A percentile compares a stretch with the other conserved stretches of the same genome.
Evolutionary conservation across 2,797 vertebrate species (phyloP).

Genomic region (Thunnus albacares): DNA sequence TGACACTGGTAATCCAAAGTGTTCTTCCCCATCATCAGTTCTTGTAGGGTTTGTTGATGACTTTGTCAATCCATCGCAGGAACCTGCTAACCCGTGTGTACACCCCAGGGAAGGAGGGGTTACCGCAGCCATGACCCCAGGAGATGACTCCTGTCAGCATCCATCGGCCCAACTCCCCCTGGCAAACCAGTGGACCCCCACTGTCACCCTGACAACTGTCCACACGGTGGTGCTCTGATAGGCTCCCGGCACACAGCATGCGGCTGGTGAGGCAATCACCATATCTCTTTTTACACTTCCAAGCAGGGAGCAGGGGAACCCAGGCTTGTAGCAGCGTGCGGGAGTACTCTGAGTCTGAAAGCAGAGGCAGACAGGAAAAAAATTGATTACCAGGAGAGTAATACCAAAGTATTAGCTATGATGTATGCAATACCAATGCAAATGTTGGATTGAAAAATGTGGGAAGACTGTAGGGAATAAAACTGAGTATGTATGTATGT

Average conservation of each 20-base stretch:
- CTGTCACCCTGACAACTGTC: conserved; percentile 94
- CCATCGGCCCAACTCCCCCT: conserved; percentile 87
- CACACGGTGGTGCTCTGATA: conserved; percentile 88
- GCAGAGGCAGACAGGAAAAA: background rate
- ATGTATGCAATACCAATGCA: no score
- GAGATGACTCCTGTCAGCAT: conserved; percentile 90
- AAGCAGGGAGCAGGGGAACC: conserved; percentile 88
- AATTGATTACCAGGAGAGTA: no score
- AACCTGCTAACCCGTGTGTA: conserved; percentile 92
- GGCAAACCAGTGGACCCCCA: conserved; percentile 91
- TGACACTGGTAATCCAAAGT: background rate
- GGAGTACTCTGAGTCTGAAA: conserved; percentile 89
- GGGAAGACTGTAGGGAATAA: no score
- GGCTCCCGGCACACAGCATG: conserved; percentile 92
- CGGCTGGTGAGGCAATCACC: conserved; percentile 88
- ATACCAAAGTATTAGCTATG: background rate
- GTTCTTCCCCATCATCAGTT: conserved; percentile 31
- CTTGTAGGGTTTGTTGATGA: conserved; percentile 76
- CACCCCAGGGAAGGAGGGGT: conserved; percentile 90
- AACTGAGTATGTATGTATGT: no score
- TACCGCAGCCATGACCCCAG: conserved; percentile 92
- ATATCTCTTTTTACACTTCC: conserved; percentile 87
- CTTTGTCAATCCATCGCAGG: conserved; percentile 89
- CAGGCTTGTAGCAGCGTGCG: conserved; percentile 90
- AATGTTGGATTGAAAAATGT: no score